Conservation (phyloP, 1,140 invertebrate genomes). For the Cyrtorhinus lividipennis region DNA sequence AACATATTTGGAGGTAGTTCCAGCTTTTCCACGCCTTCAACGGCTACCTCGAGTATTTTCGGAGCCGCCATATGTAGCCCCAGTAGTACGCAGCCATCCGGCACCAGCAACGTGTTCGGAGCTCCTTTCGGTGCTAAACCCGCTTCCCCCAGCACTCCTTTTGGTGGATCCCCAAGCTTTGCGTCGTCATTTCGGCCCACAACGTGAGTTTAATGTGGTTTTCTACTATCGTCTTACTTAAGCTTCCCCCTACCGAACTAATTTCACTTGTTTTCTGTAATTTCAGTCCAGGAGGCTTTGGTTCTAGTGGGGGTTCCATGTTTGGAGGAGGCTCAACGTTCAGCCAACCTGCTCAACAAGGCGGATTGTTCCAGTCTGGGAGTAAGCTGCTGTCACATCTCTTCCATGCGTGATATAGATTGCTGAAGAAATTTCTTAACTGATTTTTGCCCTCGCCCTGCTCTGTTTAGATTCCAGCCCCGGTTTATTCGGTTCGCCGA, state of each 20-base stretch:
- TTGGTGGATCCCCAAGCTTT: conserved; percentile 24
- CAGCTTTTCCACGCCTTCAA: conserved; percentile 16
- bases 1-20: neutral
- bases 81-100: neutral
- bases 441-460: too few species aligned
- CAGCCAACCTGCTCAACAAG: conserved; percentile 10
- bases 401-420: neutral
- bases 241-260: too few species aligned
- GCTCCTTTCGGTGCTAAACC: neutral
- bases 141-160: conserved; percentile 21
- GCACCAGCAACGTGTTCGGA: neutral
- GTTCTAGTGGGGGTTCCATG: conserved; percentile 15
- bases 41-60: conserved; percentile 19
- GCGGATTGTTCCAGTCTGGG: conserved; percentile 9
- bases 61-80: conserved; percentile 10
- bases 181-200: neutral
- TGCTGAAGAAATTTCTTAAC: neutral
- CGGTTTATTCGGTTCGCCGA: neutral
- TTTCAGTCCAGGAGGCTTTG: neutral
- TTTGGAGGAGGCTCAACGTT: conserved; percentile 20
- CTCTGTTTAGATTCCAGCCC: too few species aligned
- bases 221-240: too few species aligned
- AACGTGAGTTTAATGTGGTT: neutral
- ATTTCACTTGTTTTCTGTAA: too few species aligned
- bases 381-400: too few species aligned